Base-by-base conservation (phyloP, 2,888 invertebrate species). In the Hirtodrosophila cameraria region DNA sequence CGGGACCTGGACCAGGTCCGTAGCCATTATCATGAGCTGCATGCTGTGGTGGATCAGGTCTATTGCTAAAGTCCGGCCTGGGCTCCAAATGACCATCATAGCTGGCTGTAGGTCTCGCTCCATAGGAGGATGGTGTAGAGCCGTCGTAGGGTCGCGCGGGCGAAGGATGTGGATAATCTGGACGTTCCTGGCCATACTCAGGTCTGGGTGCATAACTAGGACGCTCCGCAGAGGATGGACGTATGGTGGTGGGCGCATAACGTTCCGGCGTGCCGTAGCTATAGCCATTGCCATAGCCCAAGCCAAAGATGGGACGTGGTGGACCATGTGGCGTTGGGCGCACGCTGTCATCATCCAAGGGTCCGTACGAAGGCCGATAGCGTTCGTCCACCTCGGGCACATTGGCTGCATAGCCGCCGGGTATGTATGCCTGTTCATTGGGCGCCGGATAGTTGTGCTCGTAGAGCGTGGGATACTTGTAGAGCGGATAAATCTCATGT, bases 361-460 rank as follows among this genome's bases (percentile, higher is more conserved):
- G 55, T 0, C 66, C 54, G 23, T 86, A 78, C 8, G 83, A 65
- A 1, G 89, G 89, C 0, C 80, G 69, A 50, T 89, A 90, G 12
- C 76, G 86, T 23, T 89, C 88, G 6, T 87, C 87, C n/a, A 90
- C 81, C 42, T 88, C 88, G 12, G 89, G 90, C 2, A 88, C 85
- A 69, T 91, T 90, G 60, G 88, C 88, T 0, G 91, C 90, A 84
- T 91, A 91, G 28, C 89, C 88, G 0, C 89, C 89, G 0, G 91
- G 91, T 62, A 89, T 88, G 42, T 88, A 88, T 5, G 73, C 70
- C 8, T 90, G 87, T 4, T 89, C 88, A 55, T 90, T 90, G n/a
- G 90, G 90, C 5, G 90, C 79, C 1, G 91, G 90, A 68, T 90
- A 91, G 49, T 89, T 90, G 39, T 85, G 87, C 48, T 91, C 90